Base-by-base conservation (phyloP, 2,888 invertebrate genomes). In the Ypsolopha scabrella region DNA sequence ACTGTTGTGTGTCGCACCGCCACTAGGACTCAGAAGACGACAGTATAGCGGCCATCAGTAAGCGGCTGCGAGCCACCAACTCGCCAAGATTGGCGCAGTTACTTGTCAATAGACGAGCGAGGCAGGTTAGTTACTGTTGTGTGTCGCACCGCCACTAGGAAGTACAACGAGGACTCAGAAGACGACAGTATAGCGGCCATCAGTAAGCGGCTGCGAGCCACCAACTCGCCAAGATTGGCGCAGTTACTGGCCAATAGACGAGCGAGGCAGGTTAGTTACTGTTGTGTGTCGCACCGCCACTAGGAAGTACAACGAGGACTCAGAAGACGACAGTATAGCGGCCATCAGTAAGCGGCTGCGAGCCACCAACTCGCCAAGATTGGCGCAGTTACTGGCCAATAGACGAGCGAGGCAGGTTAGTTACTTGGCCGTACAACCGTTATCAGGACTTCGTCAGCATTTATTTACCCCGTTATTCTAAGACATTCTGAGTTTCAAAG, bases 81-180 rank as follows among this genome's bases (percentile, higher is more conserved):
- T 39, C 41, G 43, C 33, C 9, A 35, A 38, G 49, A 8, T 24
- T 24, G 24, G 24, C 24, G 24, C 24, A 24, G 24, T 24, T 24
- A 24, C 24, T 24, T 2, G 24, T 4, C 24, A 24, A 24, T 24
- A 24, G 24, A 4, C 24, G 24, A 24, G 24, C 24, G 24, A 34
- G n/a, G 39, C 56, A 61, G 62, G 65, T 78, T 33, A 76, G 75
- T 48, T 70, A 74, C 13, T 44, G 10, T 70, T 79, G 51, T 73
- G 78, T 6, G 68, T n/a, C 70, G 41, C 76, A 80, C 4, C 55
- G 55, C 0, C 60, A 88, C 87, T 57, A 79, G 88, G 0, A 83
- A 80, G 8, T 90, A 90, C 75, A 89, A 90, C 77, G 90, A 90
- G 69, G 88, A 89, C 65, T 88, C 88, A 57, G 89, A 88, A 55